Base-by-base conservation (phyloP, 2,113 vertebrate genomes). In the Hirundichthys speculiger region DNA sequence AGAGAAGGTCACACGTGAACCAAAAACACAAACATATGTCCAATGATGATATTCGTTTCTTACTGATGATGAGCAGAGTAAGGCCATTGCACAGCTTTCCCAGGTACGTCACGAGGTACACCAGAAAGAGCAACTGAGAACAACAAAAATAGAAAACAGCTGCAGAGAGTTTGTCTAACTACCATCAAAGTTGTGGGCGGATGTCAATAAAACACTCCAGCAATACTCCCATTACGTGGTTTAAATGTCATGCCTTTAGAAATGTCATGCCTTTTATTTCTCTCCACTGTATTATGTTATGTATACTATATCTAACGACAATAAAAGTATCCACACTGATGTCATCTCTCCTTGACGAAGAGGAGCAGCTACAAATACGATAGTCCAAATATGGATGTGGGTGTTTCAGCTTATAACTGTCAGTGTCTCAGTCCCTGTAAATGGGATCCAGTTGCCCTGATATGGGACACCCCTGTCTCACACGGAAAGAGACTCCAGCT, bases 41-140 rank as follows among this genome's bases (percentile, higher is more conserved):
- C 2, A 38, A 24, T 20, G 3, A 38, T 13, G 7, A 20, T 5
- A 12, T 41, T 5, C 3, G 27, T 50, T 16, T 62, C 93, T 90
- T 91, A 98, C 96, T 90, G 3, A 96, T 92, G 74, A 96, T 94
- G 82, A 96, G 85, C 71, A 97, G 89, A 68, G 95, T 96, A 84
- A 98, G 91, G 82, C 95, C 95, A 64, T 96, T 97, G 86, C 93
- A 95, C 73, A 96, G 78, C 1, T 90, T 89, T 65, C 96, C 96
- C 83, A 96, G 89, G 55, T 91, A 96, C 12, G 96, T 97, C 86
- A 96, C 82, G 77, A 96, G 91, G 87, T 96, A 98, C 83, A 95
- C 91, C 80, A 98, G 86, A 72, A 93, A 74, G 55, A 94, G 91
- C 43, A 96, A 90, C 95, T 97, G 73, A 42, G 39, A 62, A 16